These are phyloP conservation scores for Poecilia velifera DNA, from an alignment of 2,797 vertebrate species.

Conservation along the genomic window DNA sequence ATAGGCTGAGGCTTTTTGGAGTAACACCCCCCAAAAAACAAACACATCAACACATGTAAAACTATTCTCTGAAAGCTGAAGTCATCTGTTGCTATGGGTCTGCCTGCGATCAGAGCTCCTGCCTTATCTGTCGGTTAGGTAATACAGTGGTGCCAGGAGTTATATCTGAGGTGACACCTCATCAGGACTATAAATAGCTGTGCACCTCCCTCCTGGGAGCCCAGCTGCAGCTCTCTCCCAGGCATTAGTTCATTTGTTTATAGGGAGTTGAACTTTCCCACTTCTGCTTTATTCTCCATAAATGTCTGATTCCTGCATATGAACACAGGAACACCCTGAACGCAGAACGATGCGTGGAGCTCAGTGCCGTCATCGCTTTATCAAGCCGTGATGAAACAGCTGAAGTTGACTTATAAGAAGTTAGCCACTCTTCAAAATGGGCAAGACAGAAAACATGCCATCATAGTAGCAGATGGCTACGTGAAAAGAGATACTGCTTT, in stretches of 20 bases:
- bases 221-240: constrained; percentile 65
- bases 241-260: constrained; percentile 72
- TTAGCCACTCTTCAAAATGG: neutral
- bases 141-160: constrained; percentile 52
- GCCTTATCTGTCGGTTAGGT: constrained; percentile 53
- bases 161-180: constrained; percentile 73
- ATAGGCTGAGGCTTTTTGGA: constrained; percentile 17
- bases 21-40: constrained; percentile 10
- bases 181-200: constrained; percentile 72
- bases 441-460: neutral
- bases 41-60: constrained; percentile 5
- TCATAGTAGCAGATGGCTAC: neutral
- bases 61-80: constrained; percentile 27
- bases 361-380: constrained; percentile 11
- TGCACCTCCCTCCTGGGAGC: constrained; percentile 63
- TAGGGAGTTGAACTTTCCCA: constrained; percentile 54
- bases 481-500: neutral
- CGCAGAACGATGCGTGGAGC: neutral
- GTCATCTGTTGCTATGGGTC: constrained; percentile 29
- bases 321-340: neutral
- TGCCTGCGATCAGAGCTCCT: constrained; percentile 11
- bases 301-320: constrained; percentile 36
- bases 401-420: neutral
- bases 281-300: constrained; percentile 47
- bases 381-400: constrained; percentile 15